A percentile compares a stretch with the other conserved stretches of the same genome.
Evolutionary conservation across 2,113 vertebrate species (phyloP).

Genomic region (Vanacampus margaritifer): DNA sequence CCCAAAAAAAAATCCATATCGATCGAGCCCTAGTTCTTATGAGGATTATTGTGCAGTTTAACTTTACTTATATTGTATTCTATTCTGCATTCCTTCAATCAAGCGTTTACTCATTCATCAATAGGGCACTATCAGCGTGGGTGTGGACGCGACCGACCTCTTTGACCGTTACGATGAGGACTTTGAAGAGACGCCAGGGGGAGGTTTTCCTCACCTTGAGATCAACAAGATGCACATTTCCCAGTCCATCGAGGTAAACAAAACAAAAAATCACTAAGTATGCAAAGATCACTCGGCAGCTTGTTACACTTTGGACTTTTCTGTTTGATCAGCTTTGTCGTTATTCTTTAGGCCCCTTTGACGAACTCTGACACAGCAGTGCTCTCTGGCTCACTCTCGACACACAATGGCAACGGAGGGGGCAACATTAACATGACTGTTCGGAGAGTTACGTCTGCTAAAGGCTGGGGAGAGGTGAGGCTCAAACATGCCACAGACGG

Average conservation of each 20-base stretch:
- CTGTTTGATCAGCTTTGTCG: slow-evolving; percentile 1
- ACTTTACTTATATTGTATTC: background rate
- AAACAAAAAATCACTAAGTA: background rate
- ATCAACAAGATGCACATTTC: slow-evolving; percentile 99
- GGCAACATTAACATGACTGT: slow-evolving; percentile 89
- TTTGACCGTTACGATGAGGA: slow-evolving; percentile 96
- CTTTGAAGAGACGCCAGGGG: slow-evolving; percentile 87
- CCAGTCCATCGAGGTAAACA: slow-evolving; percentile 91
- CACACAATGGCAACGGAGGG: slow-evolving; percentile 90
- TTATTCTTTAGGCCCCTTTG: slow-evolving; percentile 81
- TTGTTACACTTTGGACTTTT: background rate
- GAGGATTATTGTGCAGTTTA: no score
- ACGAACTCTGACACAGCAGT: slow-evolving; percentile 90
- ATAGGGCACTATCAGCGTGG: slow-evolving; percentile 94
- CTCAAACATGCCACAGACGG: background rate
- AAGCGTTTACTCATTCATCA: slow-evolving; percentile 11
- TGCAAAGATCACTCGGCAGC: background rate
- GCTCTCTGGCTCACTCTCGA: slow-evolving; percentile 92
- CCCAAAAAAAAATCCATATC: no score
- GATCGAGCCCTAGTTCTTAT: no score
- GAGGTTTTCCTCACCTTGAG: slow-evolving; percentile 90
- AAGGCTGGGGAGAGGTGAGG: slow-evolving; percentile 95
- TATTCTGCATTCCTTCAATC: background rate
- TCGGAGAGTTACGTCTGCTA: slow-evolving; percentile 85
- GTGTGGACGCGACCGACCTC: slow-evolving; percentile 93